Conservation (phyloP, 2,113 vertebrate species). For the Oryzias woworae region DNA sequence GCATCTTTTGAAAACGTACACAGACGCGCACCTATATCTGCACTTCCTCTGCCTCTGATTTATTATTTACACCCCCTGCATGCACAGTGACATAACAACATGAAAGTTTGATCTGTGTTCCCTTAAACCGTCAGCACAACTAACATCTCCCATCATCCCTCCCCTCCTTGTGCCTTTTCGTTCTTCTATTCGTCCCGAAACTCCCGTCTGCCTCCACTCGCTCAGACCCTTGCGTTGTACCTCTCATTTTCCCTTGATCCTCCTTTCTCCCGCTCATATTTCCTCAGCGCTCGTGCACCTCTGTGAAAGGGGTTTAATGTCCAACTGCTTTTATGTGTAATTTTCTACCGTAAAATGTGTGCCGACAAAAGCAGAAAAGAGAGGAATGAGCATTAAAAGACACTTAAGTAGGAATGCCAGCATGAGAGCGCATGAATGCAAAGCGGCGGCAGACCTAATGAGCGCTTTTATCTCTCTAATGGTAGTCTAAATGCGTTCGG, state of each 20-base stretch:
- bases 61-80: conserved; percentile 65
- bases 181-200: background rate
- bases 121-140: conserved; percentile 70
- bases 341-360: background rate
- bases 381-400: conserved; percentile 19
- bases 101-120: conserved; percentile 72
- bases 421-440: conserved; percentile 25
- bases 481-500: conserved; percentile 24
- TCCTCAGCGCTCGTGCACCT: conserved; percentile 20
- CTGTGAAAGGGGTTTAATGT: conserved; percentile 34
- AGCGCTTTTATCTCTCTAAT: conserved; percentile 48
- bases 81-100: conserved; percentile 72
- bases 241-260: conserved; percentile 49
- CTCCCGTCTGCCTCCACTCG: conserved; percentile 5
- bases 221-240: conserved; percentile 35
- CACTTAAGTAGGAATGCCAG: conserved; percentile 30
- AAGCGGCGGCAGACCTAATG: conserved; percentile 13
- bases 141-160: conserved; percentile 46
- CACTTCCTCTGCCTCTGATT: conserved; percentile 43
- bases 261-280: conserved; percentile 28
- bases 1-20: conserved; percentile 27
- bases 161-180: conserved; percentile 16
- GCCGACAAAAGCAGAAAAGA: conserved; percentile 14
- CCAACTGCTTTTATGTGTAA: conserved; percentile 22
- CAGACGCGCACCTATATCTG: conserved; percentile 16